phyloP scores from a whole-genome alignment of 2,797 vertebrate species.

The Siniperca obscura region DNA sequence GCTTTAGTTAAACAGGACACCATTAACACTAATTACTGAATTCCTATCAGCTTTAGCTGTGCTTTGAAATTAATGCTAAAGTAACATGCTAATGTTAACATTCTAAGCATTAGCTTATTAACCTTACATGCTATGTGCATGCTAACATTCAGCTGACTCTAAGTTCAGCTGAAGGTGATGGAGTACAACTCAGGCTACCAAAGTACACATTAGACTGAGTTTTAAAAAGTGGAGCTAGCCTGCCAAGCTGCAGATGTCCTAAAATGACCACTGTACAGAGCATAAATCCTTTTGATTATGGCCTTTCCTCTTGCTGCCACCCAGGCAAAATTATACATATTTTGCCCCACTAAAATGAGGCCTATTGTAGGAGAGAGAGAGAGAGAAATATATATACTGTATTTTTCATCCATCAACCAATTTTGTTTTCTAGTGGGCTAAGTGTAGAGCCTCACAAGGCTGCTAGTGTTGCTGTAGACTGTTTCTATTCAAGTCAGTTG shows the following conservation, averaged over 20 bases:
- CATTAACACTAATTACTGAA: background rate
- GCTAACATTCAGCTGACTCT: background rate
- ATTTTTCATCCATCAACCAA: background rate
- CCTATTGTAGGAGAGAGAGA: background rate
- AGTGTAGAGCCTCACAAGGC: background rate
- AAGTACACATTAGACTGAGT: background rate
- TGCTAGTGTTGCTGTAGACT: background rate
- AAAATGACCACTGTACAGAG: background rate
- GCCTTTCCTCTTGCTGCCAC: background rate
- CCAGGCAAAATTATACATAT: background rate
- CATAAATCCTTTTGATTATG: background rate
- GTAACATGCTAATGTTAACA: background rate
- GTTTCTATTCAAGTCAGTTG: slow-evolving; percentile 10
- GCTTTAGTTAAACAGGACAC: background rate
- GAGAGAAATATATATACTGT: background rate
- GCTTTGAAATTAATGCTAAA: background rate
- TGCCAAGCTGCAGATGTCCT: background rate
- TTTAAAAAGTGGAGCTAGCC: background rate
- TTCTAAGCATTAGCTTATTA: background rate
- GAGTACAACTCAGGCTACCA: background rate
- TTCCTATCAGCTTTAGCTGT: background rate
- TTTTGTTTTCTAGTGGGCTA: background rate
- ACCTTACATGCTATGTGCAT: background rate
- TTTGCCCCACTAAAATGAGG: background rate
- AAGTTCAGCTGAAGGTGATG: background rate